Evolutionary conservation across 2,888 invertebrate species (phyloP).

Genomic region (Tenthredo notha): DNA sequence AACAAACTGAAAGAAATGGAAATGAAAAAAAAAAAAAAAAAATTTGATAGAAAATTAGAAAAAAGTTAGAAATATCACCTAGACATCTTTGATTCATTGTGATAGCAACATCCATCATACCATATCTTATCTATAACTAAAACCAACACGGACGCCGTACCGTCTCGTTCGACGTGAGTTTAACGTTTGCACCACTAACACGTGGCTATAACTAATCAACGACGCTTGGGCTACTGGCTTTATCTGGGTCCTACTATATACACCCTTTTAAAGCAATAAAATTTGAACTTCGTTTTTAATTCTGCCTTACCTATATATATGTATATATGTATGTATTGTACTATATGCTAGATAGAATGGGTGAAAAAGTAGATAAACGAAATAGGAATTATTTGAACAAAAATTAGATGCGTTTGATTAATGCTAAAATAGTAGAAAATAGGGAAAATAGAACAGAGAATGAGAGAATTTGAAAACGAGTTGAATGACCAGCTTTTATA

Average conservation of each 20-base stretch:
- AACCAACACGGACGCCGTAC: conserved; percentile 34
- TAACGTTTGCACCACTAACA: conserved; percentile 11
- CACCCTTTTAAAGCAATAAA: conserved; percentile 43
- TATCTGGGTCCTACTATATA: not conserved
- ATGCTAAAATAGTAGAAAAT: no score
- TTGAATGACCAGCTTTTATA: no score
- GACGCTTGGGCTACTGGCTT: conserved; percentile 22
- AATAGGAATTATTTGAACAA: no score
- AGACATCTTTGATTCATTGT: conserved; percentile 53
- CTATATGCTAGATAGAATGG: no score
- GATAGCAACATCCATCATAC: conserved; percentile 53
- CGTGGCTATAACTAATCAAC: conserved; percentile 36
- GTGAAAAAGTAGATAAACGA: no score
- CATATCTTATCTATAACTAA: conserved; percentile 47
- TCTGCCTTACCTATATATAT: not conserved
- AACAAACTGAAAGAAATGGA: not conserved
- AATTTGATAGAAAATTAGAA: not conserved
- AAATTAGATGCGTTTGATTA: no score
- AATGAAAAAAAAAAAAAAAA: not conserved
- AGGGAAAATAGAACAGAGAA: no score
- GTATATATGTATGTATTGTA: not conserved
- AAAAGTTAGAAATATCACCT: conserved; percentile 41
- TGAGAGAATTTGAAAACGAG: no score
- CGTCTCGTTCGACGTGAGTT: not conserved
- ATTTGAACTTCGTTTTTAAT: conserved; percentile 33